phyloP scores from a whole-genome alignment of 2,113 vertebrate species.

The Brienomyrus brachyistius region DNA sequence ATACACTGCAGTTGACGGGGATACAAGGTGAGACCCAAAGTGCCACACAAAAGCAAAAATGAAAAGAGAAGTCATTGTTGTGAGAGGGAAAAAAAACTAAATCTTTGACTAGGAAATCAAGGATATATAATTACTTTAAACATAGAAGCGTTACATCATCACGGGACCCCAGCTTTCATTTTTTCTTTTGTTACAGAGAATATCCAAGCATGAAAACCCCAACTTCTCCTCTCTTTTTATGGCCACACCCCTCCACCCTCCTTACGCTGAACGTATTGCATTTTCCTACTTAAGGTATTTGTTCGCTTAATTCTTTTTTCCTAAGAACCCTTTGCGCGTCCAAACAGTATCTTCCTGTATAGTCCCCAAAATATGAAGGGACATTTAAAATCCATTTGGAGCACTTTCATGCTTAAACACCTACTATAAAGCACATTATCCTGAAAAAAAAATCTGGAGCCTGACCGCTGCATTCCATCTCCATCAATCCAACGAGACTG shows the following conservation, averaged over 20 bases:
- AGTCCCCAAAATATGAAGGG: neutral
- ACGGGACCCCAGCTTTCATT: neutral
- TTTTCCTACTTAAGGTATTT: neutral
- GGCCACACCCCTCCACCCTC: neutral
- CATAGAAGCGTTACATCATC: neutral
- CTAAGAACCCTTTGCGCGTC: neutral
- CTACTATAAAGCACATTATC: neutral
- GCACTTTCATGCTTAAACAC: neutral
- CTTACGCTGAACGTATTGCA: neutral
- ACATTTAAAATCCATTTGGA: neutral
- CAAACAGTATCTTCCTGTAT: neutral
- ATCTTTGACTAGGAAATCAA: neutral
- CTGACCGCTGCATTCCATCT: neutral
- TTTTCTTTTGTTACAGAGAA: no score
- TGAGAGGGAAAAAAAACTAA: neutral
- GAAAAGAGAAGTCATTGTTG: neutral
- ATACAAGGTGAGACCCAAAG: neutral
- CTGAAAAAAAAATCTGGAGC: neutral
- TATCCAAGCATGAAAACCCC: no score
- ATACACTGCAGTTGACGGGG: neutral
- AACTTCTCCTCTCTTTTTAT: no score
- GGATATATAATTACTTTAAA: neutral
- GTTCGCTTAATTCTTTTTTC: neutral
- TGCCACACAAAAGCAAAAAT: neutral
- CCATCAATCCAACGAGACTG: neutral